Conservation (phyloP, 2,113 vertebrate species). For the human region DNA sequence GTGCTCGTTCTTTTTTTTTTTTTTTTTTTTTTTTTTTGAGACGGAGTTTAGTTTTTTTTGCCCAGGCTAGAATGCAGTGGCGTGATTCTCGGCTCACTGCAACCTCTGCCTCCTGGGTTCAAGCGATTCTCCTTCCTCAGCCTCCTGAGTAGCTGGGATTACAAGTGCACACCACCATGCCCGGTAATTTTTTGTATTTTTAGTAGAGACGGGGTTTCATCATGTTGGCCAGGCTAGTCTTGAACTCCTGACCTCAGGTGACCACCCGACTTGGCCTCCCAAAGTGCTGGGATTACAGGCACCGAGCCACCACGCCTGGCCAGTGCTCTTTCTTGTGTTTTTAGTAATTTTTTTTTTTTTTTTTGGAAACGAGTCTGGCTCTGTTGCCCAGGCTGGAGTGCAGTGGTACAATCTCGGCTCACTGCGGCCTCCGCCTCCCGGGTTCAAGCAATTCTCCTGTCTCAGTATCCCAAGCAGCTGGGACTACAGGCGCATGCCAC, state of each 20-base stretch:
- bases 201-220: neutral
- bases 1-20: neutral
- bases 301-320: fast-evolving
- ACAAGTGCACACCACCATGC: neutral
- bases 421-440: too few relatives aligned
- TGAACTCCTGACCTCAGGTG: neutral
- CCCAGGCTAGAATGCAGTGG: neutral
- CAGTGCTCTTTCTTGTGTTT: too few relatives aligned
- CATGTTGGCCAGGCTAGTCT: neutral
- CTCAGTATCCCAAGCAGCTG: too few relatives aligned
- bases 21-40: neutral
- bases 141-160: neutral
- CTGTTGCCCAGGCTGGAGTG: too few relatives aligned
- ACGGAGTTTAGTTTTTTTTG: neutral
- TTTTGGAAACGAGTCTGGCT: too few relatives aligned
- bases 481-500: too few relatives aligned
- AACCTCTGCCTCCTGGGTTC: neutral
- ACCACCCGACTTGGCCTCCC: neutral
- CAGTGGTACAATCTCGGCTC: too few relatives aligned
- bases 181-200: neutral
- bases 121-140: neutral
- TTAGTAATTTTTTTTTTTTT: too few relatives aligned
- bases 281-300: neutral
- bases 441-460: too few relatives aligned
- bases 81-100: neutral